Evolutionary conservation across 2,888 invertebrate genomes (phyloP), one percentile per base, ranked within the genome.

Genomic region (Danaus chrysippus): DNA sequence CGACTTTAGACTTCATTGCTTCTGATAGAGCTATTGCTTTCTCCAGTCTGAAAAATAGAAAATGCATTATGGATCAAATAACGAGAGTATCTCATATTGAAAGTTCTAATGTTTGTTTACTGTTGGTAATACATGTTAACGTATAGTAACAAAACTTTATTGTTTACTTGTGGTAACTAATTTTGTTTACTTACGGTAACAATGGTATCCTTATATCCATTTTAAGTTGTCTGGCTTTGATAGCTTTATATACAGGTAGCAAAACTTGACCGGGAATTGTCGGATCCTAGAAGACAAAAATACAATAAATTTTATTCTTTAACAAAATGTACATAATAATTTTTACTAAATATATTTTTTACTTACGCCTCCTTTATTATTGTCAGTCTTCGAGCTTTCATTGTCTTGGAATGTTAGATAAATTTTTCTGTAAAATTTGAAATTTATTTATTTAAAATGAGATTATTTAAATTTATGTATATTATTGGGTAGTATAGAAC

Each of bases 181-280:
- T 42, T 13, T 15, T 42, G 34, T 15, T 42, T 19, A 56, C 93
- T 91, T 82, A 94, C 93, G 92, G 88, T 59, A 94, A 75, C 53
- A 94, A 69, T 0, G 89, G 86, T 59, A 95, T 83, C 11, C 78
- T 76, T 42, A 94, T 86, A 0, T 87, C 86, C 62, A 92, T 83
- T 54, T 85, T 86, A 0, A 94, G 76, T 55, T 93, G 92, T 41
- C 95, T 87, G 77, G 94, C 92, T 79, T 95, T 94, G 0, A 97
- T 75, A 0, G 95, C 94, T 72, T 94, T 94, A 80, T 95, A 96
- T 0, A 97, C 94, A n/a, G 94, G 92, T 17, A 92, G 82, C 11
- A 92, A 84, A 42, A 95, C 93, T 79, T 92, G 92, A 0, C 95
- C 95, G 0, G 93, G 84, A 6, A 90, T 87, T 0, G 83, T 85